phyloP scores from a whole-genome alignment of 2,797 vertebrate genomes.

The Pangasius macronema region DNA sequence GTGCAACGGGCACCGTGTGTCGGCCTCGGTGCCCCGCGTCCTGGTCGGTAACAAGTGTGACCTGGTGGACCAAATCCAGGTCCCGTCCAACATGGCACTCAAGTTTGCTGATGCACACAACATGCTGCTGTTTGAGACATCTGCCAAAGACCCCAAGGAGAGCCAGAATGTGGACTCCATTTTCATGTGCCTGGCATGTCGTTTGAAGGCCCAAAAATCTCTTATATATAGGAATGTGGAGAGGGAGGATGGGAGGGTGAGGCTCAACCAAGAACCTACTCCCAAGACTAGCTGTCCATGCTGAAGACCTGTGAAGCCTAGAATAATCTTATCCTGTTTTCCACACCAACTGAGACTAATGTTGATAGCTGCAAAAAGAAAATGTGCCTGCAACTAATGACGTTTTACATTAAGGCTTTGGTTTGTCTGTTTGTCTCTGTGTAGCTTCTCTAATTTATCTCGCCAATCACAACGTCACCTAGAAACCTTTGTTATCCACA shows the following conservation, averaged over 20 bases:
- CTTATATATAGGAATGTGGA: conserved; percentile 88
- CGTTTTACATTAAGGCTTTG: conserved; percentile 26
- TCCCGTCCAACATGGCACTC: conserved; percentile 89
- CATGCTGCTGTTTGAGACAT: conserved; percentile 97
- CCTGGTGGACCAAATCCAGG: conserved; percentile 91
- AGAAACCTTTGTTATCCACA: neutral
- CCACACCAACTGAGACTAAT: conserved; percentile 28
- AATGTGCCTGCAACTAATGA: conserved; percentile 56
- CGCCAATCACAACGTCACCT: neutral
- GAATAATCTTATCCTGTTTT: conserved; percentile 12
- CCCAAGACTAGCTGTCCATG: conserved; percentile 86
- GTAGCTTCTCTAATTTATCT: conserved; percentile 14
- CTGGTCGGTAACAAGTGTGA: conserved; percentile 98
- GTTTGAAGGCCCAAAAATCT: conserved; percentile 92
- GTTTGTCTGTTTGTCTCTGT: conserved; percentile 27
- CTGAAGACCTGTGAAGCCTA: conserved; percentile 70
- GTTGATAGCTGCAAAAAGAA: conserved; percentile 50
- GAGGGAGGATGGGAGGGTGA: conserved; percentile 83
- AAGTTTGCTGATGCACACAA: conserved; percentile 95
- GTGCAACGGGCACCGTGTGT: conserved; percentile 91
- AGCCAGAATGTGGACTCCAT: conserved; percentile 95
- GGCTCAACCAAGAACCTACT: conserved; percentile 75
- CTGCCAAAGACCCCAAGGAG: conserved; percentile 95
- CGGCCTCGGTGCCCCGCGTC: conserved; percentile 81
- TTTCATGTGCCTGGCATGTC: conserved; percentile 96